Evolutionary conservation across 2,113 vertebrate genomes (phyloP), one percentile per base, ranked within the genome.

Genomic region (Bubo scandiacus): DNA sequence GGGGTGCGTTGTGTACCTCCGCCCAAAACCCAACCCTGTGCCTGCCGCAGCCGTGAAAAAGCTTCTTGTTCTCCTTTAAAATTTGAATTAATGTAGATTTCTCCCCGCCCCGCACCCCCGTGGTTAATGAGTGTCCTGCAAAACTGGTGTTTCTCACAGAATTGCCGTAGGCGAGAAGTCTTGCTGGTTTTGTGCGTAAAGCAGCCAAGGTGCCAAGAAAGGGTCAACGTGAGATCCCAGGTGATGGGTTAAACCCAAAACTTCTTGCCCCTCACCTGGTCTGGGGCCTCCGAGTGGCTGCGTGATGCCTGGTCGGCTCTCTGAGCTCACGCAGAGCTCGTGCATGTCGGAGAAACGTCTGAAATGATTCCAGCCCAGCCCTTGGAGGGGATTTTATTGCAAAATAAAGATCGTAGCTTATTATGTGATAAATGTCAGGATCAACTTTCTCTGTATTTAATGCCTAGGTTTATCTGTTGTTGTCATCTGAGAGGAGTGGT

Each of bases 271-370:
- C 22, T 23, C 22, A 3, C 8, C 65, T 7, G n/a, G 9, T 19
- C 12, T 59, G 22, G 5, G 25, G 8, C 12, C 45, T 55, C 19
- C 1, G 3, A 3, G 49, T 4, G 8, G 12, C 3, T 25, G 10
- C 1, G 29, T 9, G 61, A 1, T 15, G 63, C 52, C 82, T 26
- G 34, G 1, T 1, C 10, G 8, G 54, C 34, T 77, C 61, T 16
- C 12, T 4, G 3, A 6, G 65, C 70, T 86, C 20, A 5, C 36
- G n/a, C 68, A 6, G 65, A 27, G 36, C 84, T 81, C 0, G 0
- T 18, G 43, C 26, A 6, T 0, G 0, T 1, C 1, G 12, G 25
- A 7, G 32, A 11, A 54, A 27, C 0, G 10, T 9, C 26, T 2
- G 4, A 17, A 52, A 32, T 6, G 9, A 40, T 51, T 26, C 74